Evolutionary conservation across 37 sponge, comb jelly and placozoan species (phyloP), one percentile per base, ranked within the genome.

Genomic region (Hormiphora californensis): DNA sequence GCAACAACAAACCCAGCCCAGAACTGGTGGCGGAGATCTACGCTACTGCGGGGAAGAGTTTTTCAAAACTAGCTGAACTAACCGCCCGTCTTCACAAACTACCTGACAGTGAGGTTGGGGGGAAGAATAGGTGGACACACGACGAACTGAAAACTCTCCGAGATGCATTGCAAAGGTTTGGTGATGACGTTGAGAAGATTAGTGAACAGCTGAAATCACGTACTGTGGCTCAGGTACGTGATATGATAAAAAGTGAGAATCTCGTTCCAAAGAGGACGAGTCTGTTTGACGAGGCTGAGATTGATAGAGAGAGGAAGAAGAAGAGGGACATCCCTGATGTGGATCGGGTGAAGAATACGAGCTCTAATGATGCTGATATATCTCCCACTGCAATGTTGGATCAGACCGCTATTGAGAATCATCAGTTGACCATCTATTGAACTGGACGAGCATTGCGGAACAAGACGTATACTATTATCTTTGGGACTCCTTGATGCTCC

Each of bases 201-300:
- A 73, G 81, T 17, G 81, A 73, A n/a, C 81, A 73, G 81, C 40
- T 73, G 21, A 73, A 73, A 41, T 73, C 81, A 28, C 81, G 81
- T 32, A 73, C 81, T 40, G 81, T 73, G 44, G 81, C 81, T 19
- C 81, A 73, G 25, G 81, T 73, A 37, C 35, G 81, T 8, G 81
- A 73, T 28, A 73, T 73, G 81, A 73, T 73, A 19, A 22, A 46
- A 1, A 73, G 81, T 73, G 81, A 73, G 35, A 73, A 73, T 33
- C 81, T 73, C 27, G 81, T 46, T 23, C 40, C 28, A 25, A 73
- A 73, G 27, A 39, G 81, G 27, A 73, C 81, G 2, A 73, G 81
- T 30, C 22, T 73, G 81, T 73, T 73, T 17, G 81, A 73, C 40
- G 81, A 73, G 23, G 40, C 81, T n/a, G 81, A 43, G 5, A 73